Evolutionary conservation across 1,140 invertebrate species (phyloP).

Genomic region (Propsilocerus akamusi): DNA sequence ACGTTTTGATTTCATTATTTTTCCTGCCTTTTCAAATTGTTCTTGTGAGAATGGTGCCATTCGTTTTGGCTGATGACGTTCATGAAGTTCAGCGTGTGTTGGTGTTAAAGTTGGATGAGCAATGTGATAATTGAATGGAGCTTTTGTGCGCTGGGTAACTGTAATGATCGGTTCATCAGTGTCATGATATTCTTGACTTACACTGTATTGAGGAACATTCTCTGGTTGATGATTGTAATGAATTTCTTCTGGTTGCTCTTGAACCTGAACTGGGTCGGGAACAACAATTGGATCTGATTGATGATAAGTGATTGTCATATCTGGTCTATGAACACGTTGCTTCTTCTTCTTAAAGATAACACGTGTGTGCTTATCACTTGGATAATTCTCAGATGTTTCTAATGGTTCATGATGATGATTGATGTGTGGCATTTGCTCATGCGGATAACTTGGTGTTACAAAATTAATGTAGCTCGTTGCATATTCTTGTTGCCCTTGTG

Average conservation of each 20-base stretch:
- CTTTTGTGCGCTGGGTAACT: not conserved
- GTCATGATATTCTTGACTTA: not conserved
- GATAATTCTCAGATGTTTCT: not conserved
- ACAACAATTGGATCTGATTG: not conserved
- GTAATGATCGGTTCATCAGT: not conserved
- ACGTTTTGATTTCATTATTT: not conserved
- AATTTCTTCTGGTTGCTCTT: no score
- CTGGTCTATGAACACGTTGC: not conserved
- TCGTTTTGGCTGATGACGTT: not conserved
- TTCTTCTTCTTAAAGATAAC: not conserved
- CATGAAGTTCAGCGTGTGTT: not conserved
- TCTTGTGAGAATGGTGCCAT: conserved; percentile 1
- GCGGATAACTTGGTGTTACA: not conserved
- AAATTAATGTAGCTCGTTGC: not conserved
- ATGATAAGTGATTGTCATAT: not conserved
- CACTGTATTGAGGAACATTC: not conserved
- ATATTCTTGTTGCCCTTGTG: not conserved
- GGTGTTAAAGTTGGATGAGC: not conserved
- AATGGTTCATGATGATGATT: not conserved
- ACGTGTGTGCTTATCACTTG: not conserved
- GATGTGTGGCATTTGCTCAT: not conserved
- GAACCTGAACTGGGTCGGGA: no score
- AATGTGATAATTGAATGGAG: conserved; percentile 1
- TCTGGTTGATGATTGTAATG: not conserved
- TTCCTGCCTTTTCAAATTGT: not conserved